These are phyloP conservation scores for Cuniculus paca DNA, from an alignment of 2,797 vertebrate species.

Conservation along the genomic window DNA sequence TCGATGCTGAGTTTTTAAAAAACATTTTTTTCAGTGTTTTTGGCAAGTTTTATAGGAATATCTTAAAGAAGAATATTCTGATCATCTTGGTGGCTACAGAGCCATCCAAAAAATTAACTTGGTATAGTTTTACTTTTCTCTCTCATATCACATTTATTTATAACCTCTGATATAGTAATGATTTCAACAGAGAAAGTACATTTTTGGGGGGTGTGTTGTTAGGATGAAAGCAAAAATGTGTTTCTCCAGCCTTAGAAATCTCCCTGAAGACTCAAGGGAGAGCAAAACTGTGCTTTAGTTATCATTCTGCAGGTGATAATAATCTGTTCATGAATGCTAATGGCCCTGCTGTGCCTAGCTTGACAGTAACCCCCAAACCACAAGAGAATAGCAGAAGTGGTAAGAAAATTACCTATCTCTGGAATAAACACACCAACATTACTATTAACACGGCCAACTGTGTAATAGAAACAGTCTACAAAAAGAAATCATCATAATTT, in stretches of 20 bases:
- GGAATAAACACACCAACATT: conserved; percentile 14
- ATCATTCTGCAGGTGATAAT: not conserved
- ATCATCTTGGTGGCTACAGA: conserved; percentile 35
- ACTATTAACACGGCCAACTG: not conserved
- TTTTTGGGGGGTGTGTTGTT: not conserved
- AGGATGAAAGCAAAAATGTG: not conserved
- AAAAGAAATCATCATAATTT: not conserved
- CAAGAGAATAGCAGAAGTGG: not conserved
- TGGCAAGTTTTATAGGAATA: not conserved
- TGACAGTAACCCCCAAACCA: not conserved
- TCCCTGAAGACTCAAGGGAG: not conserved
- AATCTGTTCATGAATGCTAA: not conserved
- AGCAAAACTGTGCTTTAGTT: not conserved
- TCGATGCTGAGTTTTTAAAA: conserved; percentile 52
- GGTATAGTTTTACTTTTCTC: not conserved
- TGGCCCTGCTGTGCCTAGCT: not conserved
- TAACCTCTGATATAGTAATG: not conserved
- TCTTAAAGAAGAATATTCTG: not conserved
- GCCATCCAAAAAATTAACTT: not conserved
- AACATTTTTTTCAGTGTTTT: not conserved
- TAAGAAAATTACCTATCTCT: not conserved
- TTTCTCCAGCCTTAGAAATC: not conserved
- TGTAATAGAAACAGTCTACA: not conserved
- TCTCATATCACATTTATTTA: conserved; percentile 37
- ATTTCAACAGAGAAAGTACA: not conserved